Evolutionary conservation across 1,140 invertebrate genomes (phyloP).

Genomic region (Lycorma delicatula): DNA sequence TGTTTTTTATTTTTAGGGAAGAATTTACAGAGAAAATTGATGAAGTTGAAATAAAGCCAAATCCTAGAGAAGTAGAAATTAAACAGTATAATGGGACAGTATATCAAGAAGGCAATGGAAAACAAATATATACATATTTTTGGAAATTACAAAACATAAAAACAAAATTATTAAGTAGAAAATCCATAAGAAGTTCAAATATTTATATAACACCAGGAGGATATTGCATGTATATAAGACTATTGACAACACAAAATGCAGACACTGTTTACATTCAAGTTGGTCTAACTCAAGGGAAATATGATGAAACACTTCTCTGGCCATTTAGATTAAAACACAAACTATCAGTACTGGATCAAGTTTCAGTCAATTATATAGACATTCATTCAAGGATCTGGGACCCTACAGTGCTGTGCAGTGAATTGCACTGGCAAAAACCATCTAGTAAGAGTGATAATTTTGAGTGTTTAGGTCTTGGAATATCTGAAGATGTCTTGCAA

Average conservation of each 20-base stretch:
- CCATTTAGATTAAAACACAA: constrained; percentile 35
- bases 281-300: constrained; percentile 34
- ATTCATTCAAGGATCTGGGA: constrained; percentile 37
- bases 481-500: constrained; percentile 36
- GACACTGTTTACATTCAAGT: constrained; percentile 36
- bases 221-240: constrained; percentile 37
- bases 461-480: constrained; percentile 39
- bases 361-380: constrained; percentile 24
- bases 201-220: constrained; percentile 34
- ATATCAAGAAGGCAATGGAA: constrained; percentile 30
- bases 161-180: constrained; percentile 28
- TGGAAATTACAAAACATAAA: constrained; percentile 34
- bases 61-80: constrained; percentile 25
- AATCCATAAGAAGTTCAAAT: constrained; percentile 32
- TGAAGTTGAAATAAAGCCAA: background rate
- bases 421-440: constrained; percentile 37
- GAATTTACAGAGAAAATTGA: no score
- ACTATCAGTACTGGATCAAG: constrained; percentile 35
- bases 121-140: constrained; percentile 37
- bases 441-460: constrained; percentile 34
- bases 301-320: constrained; percentile 33
- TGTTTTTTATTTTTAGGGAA: no score
- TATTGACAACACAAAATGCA: constrained; percentile 34
- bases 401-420: constrained; percentile 36
- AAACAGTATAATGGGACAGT: constrained; percentile 35